phyloP scores from a whole-genome alignment of 37 sponge, comb jelly and placozoan genomes.

The Ephydatia muelleri region DNA sequence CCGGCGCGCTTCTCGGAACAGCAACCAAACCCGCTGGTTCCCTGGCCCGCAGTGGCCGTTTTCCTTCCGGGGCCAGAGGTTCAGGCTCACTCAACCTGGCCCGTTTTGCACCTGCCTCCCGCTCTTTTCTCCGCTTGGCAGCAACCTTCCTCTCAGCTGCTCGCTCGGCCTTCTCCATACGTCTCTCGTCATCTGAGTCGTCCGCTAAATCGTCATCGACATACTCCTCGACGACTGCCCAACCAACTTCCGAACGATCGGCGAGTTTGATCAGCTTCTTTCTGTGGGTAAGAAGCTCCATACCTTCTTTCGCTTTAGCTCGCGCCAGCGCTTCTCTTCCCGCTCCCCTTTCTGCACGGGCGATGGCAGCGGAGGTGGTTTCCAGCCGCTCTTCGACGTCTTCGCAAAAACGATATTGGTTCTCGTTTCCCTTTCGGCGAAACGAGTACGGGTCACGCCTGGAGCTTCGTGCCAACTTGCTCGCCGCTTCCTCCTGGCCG shows the following conservation, averaged over 20 bases:
- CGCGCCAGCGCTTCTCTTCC: background rate
- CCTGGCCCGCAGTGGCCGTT: too few species aligned
- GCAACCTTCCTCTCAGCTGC: background rate
- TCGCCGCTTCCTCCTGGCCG: too few species aligned
- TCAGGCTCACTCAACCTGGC: too few species aligned
- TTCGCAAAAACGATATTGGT: background rate
- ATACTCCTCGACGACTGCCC: slow-evolving; percentile 8
- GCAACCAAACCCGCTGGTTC: too few species aligned
- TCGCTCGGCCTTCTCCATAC: background rate
- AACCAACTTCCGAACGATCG: slow-evolving; percentile 1
- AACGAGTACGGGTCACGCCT: background rate
- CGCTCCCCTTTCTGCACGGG: too few species aligned
- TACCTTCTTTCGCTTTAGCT: slow-evolving; percentile 10
- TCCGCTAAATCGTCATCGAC: slow-evolving; percentile 10
- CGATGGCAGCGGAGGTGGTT: too few species aligned
- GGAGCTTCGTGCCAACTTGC: too few species aligned
- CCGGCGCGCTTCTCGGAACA: too few species aligned
- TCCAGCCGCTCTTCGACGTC: too few species aligned
- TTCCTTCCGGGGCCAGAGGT: too few species aligned
- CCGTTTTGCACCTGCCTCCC: background rate
- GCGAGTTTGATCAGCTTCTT: slow-evolving; percentile 17
- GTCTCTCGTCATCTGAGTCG: slow-evolving; percentile 15
- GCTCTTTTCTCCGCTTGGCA: background rate
- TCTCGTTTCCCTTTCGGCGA: background rate
- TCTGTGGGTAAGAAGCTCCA: background rate